phyloP scores from a whole-genome alignment of 2,113 vertebrate genomes.

The Suncus etruscus region DNA sequence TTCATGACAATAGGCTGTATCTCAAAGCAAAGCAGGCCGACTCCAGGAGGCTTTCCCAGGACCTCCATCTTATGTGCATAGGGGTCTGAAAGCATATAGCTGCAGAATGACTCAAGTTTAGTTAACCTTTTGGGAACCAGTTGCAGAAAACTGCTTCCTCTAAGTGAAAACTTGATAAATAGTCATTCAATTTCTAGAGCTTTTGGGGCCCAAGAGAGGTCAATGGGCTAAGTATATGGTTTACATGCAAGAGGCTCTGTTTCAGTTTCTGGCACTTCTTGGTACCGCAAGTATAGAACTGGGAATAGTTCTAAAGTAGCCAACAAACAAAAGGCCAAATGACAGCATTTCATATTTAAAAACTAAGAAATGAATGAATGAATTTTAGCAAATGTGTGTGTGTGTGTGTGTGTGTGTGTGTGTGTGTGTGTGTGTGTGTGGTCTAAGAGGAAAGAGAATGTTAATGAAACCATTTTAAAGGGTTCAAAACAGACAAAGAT shows the following conservation, averaged over 20 bases:
- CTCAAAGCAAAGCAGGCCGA: neutral
- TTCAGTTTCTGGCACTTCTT: too few species aligned
- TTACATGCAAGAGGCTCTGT: too few species aligned
- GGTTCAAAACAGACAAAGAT: neutral
- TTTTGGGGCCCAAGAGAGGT: neutral
- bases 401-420: neutral
- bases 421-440: neutral
- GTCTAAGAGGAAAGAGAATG: neutral
- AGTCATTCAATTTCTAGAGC: neutral
- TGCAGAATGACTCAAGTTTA: neutral
- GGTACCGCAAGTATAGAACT: too few species aligned
- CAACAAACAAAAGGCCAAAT: neutral
- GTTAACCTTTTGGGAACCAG: neutral
- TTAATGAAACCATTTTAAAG: slow-evolving; percentile 19
- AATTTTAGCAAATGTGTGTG: neutral
- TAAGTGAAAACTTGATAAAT: neutral
- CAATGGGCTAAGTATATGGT: too few species aligned
- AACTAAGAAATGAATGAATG: slow-evolving; percentile 21
- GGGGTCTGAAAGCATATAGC: neutral
- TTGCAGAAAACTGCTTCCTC: neutral
- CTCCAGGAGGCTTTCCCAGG: neutral
- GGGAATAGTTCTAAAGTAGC: too few species aligned
- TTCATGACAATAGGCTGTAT: neutral
- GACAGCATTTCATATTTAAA: slow-evolving; percentile 14
- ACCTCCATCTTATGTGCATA: neutral